A percentile compares a stretch with the other conserved stretches of the same genome.
phyloP scores from a whole-genome alignment of 2,113 vertebrate species.

The Accipiter virgatus region DNA sequence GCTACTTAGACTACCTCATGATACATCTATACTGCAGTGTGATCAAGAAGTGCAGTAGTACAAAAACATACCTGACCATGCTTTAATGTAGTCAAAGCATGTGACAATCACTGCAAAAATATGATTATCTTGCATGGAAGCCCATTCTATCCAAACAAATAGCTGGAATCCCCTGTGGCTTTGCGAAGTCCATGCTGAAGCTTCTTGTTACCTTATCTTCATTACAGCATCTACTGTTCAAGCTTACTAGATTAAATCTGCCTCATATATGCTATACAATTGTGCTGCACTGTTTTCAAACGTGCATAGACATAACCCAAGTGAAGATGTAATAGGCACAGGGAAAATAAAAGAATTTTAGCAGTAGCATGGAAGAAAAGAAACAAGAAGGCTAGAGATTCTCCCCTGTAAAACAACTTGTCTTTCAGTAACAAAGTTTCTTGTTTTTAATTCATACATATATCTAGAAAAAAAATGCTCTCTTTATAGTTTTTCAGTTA shows the following conservation, averaged over 20 bases:
- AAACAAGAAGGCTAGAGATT: not conserved
- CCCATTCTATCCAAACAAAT: not conserved
- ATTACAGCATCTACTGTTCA: not conserved
- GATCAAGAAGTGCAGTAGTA: not conserved
- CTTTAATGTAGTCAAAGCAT: not conserved
- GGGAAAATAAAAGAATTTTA: not conserved
- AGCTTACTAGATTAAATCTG: not conserved
- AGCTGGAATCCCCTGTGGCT: not conserved
- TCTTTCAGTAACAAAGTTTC: not conserved
- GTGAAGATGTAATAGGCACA: not conserved
- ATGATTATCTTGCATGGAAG: not conserved
- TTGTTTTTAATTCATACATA: not conserved
- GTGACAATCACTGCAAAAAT: not conserved
- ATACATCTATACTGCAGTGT: not conserved
- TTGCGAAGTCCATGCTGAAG: not conserved
- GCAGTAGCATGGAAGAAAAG: not conserved
- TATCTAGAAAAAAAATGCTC: not conserved
- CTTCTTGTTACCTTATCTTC: not conserved
- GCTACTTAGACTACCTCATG: not conserved
- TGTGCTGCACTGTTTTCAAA: not conserved
- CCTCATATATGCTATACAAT: not conserved
- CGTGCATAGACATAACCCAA: not conserved
- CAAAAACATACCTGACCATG: not conserved
- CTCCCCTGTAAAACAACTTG: not conserved
- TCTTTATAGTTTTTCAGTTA: not conserved